Base-by-base conservation (phyloP, 30 jellyfish, hydroid and myxozoan species). In the Turritopsis dohrnii region DNA sequence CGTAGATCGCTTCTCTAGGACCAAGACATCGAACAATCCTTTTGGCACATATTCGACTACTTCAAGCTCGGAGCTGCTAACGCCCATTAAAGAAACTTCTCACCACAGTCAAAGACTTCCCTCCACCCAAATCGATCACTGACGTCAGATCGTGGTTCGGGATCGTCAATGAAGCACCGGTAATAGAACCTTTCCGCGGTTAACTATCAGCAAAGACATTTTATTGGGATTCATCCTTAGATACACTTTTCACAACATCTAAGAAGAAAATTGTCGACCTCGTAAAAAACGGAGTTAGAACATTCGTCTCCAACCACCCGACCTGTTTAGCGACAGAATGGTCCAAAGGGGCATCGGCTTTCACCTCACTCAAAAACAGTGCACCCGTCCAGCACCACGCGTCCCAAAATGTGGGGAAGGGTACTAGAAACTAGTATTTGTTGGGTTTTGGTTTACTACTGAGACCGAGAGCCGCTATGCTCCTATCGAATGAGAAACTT, bases 81-180 rank as follows among this genome's bases (percentile, higher is more conserved):
- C 60, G 29, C 41, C 0, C 96, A 86, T 18, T 71, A 25, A 54
- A 28, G 28, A 27, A 60, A 60, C 0, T 0, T 0, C 19, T 60
- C 73, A 23, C 19, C 19, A 23, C n/a, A 88, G 27, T 19, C 66
- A 72, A 16, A 65, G 13, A 79, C 52, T 18, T 83, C 83, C 16
- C 53, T 80, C 26, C 25, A 1, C 23, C 93, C n/a, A 84, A 71
- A 26, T 8, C 22, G 1, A 82, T 76, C 20, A 84, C 90, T 17
- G 95, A 76, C 29, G 84, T 74, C 18, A 21, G 90, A 23, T 88
- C 90, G 26, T 88, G 95, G 95, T 88, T 88, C 76, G 95, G 96
- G 16, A 28, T 88, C 0, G 81, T 88, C 74, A 88, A 84, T 52
- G 95, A 88, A 71, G 65, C 84, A 73, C 0, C 73, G 21, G 0